Base-by-base conservation (phyloP, 2,888 invertebrate species). In the Gryllus longicercus region DNA sequence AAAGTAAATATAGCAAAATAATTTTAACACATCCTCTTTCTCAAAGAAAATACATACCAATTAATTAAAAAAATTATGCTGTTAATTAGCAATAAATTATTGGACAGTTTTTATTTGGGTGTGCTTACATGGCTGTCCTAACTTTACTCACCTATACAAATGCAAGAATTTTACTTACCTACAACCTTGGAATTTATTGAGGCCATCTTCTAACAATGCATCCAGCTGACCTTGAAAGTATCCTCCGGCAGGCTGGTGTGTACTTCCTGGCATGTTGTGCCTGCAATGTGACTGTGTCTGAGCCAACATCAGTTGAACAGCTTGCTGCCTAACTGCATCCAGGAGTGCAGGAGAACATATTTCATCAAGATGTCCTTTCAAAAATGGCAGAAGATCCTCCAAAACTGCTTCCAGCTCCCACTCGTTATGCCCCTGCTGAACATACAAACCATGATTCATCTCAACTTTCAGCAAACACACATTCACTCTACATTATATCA, bases 341-440 rank as follows among this genome's bases (percentile, higher is more conserved):
- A 91, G 83, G 23, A 91, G 86, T 25, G 90, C 89, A 21, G 87
- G 84, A 1, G 89, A 88, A 83, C 90, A 90, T 76, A 88, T 86
- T 84, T 91, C 91, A 77, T 90, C 90, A 81, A 89, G 89, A 84
- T 90, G 90, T 63, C 88, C 84, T 63, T 90, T 86, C 81, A 92
- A 85, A 85, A 91, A 90, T 79, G 89, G 85, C 77, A 90, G 87
- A 75, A 91, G 87, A 84, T 89, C 89, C 83, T 88, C 88, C 83
- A 90, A 88, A 51, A 89, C 86, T 74, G 78, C 78, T n/a, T 81
- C 79, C 12, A 75, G 77, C 21, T 79, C 76, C 79, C 81, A 81
- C 16, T 81, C 81, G n/a, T 63, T 63, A 63, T 63, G 63, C n/a
- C 63, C 63, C 63, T 63, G 63, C 63, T 63, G n/a, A 14, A n/a